These are phyloP conservation scores for Oreohelix idahoensis DNA, from an alignment of 1,140 invertebrate species.

Conservation along the genomic window DNA sequence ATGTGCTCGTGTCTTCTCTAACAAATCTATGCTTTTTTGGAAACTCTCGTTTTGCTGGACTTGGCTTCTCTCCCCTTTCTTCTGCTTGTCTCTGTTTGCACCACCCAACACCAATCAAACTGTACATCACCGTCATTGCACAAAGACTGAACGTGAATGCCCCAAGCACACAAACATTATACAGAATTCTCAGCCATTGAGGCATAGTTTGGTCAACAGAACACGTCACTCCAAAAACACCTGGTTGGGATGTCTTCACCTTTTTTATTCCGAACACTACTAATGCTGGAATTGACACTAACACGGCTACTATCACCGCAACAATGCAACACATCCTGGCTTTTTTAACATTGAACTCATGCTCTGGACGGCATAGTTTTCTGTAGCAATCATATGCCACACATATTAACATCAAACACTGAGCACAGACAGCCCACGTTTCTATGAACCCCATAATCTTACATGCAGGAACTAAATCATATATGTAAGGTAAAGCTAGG, in stretches of 20 bases:
- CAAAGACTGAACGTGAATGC: constrained; percentile 11
- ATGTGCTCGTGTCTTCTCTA: constrained; percentile 23
- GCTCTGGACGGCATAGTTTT: constrained; percentile 12
- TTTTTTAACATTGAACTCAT: constrained; percentile 19
- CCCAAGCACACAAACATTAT: constrained; percentile 18
- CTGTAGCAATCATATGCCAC: constrained; percentile 34
- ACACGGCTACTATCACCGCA: not conserved
- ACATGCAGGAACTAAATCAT: constrained; percentile 22
- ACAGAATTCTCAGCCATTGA: constrained; percentile 23
- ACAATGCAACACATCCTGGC: constrained; percentile 21
- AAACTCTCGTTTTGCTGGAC: constrained; percentile 29
- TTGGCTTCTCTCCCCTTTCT: constrained; percentile 31
- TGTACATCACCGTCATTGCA: constrained; percentile 16
- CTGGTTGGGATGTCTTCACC: not conserved
- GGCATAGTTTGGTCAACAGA: constrained; percentile 6
- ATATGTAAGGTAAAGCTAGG: constrained; percentile 17
- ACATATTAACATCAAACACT: constrained; percentile 27
- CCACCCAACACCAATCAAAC: constrained; percentile 20
- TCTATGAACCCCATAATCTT: constrained; percentile 28
- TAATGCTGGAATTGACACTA: constrained; percentile 30
- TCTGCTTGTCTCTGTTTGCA: constrained; percentile 33
- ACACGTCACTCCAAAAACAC: constrained; percentile 9
- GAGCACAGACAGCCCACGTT: constrained; percentile 23
- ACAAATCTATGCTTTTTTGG: constrained; percentile 40
- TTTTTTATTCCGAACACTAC: constrained; percentile 10